phyloP scores from a whole-genome alignment of 2,888 invertebrate species.

The Odontocerum albicorne region DNA sequence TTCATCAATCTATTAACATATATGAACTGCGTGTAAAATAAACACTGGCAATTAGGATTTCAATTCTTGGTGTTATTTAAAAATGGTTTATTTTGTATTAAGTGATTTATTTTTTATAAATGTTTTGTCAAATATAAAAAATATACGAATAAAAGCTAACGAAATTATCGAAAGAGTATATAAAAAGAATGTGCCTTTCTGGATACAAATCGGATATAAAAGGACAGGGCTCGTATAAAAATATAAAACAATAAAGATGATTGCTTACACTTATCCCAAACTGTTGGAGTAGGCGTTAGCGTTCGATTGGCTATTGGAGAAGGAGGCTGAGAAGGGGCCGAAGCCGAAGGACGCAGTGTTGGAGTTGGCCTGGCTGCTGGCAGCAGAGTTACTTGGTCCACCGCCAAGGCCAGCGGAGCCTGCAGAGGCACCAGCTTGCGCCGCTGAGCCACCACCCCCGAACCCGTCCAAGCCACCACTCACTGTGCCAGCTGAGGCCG shows the following conservation, averaged over 20 bases:
- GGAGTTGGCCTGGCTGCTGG: constrained; percentile 39
- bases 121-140: no score
- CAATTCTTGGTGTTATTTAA: no score
- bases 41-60: no score
- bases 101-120: no score
- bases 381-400: constrained; percentile 23
- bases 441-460: constrained; percentile 20
- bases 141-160: no score
- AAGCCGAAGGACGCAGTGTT: constrained; percentile 41
- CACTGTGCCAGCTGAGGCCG: constrained; percentile 19
- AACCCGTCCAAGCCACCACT: constrained; percentile 27
- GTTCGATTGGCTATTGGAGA: constrained; percentile 38
- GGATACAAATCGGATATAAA: neutral
- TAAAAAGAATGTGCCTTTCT: no score
- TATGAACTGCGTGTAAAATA: no score
- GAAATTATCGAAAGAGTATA: no score
- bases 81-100: no score
- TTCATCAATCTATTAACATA: no score
- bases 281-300: constrained; percentile 22
- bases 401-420: constrained; percentile 33
- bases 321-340: constrained; percentile 42
- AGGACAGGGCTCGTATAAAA: neutral
- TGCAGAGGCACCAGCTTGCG: constrained; percentile 27
- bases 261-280: constrained; percentile 25
- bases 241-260: neutral